Evolutionary conservation across 1,140 invertebrate genomes (phyloP).

Genomic region (Brachionus koreanus): DNA sequence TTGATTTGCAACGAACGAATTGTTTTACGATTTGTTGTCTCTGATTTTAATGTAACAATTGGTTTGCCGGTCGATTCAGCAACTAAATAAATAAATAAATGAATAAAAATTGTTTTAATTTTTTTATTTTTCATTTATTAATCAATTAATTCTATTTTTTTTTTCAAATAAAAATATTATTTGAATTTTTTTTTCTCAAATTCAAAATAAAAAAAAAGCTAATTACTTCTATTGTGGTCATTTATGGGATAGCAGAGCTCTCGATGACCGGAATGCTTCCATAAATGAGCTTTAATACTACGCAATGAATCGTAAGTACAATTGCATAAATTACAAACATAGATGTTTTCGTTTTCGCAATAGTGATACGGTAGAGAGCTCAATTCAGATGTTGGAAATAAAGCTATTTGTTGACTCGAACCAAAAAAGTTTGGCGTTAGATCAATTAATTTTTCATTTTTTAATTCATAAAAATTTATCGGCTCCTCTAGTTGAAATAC

Average conservation of each 20-base stretch:
- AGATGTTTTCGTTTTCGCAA: conserved; percentile 49
- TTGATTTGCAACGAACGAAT: conserved; percentile 50
- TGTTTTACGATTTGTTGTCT: conserved; percentile 41
- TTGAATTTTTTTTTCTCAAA: not conserved
- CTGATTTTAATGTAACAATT: not conserved
- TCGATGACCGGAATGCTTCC: conserved; percentile 58
- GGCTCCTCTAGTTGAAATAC: conserved; percentile 17
- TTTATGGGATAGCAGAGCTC: conserved; percentile 55
- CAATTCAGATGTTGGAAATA: not conserved
- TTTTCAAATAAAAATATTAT: no score
- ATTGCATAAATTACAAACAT: conserved; percentile 54
- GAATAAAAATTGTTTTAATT: not conserved
- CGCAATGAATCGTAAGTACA: conserved; percentile 56
- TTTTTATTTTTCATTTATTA: no score
- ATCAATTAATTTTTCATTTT: not conserved
- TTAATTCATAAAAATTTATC: conserved; percentile 4
- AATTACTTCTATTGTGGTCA: not conserved
- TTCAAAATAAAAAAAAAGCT: not conserved
- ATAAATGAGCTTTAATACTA: conserved; percentile 58
- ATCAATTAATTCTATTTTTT: no score
- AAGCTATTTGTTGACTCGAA: not conserved
- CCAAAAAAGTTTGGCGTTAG: not conserved
- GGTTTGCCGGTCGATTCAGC: conserved; percentile 10
- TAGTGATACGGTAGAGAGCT: conserved; percentile 48
- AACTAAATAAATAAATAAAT: not conserved